phyloP scores from a whole-genome alignment of 2,113 vertebrate species.

The Australoheros scitulus region DNA sequence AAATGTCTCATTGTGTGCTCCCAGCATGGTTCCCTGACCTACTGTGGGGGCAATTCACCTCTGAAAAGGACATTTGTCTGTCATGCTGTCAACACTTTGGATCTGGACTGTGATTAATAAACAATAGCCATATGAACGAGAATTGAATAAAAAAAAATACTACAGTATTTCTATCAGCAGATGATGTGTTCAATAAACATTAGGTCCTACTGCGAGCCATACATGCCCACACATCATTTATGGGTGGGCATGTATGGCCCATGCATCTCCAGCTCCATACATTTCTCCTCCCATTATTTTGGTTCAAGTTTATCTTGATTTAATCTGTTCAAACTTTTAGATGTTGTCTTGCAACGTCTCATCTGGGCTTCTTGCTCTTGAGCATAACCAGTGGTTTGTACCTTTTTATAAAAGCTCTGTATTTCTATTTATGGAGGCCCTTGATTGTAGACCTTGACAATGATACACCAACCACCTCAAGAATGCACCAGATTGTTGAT shows the following conservation, averaged over 20 bases:
- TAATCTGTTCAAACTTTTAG: not conserved
- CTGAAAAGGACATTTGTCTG: conserved; percentile 48
- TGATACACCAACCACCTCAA: not conserved
- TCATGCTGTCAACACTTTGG: conserved; percentile 21
- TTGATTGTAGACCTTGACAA: no score
- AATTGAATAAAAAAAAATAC: not conserved
- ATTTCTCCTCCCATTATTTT: not conserved
- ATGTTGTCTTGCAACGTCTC: not conserved
- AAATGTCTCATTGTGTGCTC: conserved; percentile 72
- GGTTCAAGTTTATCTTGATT: not conserved
- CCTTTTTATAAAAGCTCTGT: not conserved
- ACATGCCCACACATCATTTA: not conserved
- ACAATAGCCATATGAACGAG: not conserved
- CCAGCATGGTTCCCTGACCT: conserved; percentile 52
- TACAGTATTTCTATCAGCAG: not conserved
- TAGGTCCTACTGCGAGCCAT: not conserved
- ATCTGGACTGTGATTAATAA: not conserved
- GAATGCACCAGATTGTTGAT: no score
- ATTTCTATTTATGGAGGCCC: no score
- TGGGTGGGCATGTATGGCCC: not conserved
- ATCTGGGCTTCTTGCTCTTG: not conserved
- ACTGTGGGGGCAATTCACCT: conserved; percentile 52
- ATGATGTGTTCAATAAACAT: not conserved
- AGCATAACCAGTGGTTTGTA: not conserved
- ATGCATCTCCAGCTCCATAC: no score